Percentiles rank a stretch among this genome's conserved stretches.
phyloP scores from a whole-genome alignment of 2,797 vertebrate species.

The Phataginus tetradactyla region DNA sequence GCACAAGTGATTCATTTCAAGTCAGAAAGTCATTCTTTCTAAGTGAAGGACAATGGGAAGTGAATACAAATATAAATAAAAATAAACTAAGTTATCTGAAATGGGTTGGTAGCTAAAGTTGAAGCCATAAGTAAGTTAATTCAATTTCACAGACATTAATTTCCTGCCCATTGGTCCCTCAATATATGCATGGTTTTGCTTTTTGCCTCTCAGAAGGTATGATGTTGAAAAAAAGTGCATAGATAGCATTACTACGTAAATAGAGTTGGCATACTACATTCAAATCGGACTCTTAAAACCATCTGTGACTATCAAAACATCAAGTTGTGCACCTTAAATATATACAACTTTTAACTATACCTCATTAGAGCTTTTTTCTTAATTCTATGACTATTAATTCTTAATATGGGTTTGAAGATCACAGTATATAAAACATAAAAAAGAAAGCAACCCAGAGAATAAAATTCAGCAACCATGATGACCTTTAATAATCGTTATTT shows the following conservation, averaged over 20 bases:
- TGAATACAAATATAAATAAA: conserved; percentile 31
- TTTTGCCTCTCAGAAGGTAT: not conserved
- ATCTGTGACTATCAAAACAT: not conserved
- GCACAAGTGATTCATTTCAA: not conserved
- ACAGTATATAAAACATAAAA: not conserved
- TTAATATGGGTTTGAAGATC: not conserved
- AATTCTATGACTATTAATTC: not conserved
- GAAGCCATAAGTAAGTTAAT: not conserved
- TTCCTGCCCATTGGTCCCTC: not conserved
- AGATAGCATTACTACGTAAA: not conserved
- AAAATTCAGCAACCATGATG: not conserved
- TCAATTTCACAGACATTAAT: not conserved
- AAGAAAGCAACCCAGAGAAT: conserved; percentile 34
- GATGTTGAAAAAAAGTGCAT: not conserved
- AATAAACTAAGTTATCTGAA: conserved; percentile 16
- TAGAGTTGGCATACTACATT: not conserved
- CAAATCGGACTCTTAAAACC: not conserved
- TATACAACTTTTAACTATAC: not conserved
- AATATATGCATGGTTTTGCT: not conserved
- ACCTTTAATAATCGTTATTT: conserved; percentile 3
- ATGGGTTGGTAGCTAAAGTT: not conserved
- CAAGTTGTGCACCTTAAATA: not conserved
- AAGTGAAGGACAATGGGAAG: not conserved
- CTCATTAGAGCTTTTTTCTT: not conserved
- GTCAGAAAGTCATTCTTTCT: conserved; percentile 5